These are phyloP conservation scores for Eilema griseolum DNA, from an alignment of 2,888 invertebrate genomes.

Conservation along the genomic window DNA sequence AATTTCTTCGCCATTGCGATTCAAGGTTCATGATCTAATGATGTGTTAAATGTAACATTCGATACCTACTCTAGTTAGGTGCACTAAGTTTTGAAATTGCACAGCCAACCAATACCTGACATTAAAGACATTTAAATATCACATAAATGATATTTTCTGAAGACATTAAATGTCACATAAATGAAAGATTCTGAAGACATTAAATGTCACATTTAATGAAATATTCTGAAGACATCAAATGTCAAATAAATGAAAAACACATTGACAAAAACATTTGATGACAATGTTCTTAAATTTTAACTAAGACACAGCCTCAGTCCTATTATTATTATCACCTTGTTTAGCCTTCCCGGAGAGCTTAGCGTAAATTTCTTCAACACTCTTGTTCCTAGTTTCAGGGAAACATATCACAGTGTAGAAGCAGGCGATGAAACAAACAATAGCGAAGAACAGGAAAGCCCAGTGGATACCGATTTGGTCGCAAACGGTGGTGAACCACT, in stretches of 20 bases:
- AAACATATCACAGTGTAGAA: constrained; percentile 72
- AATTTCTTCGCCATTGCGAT: no score
- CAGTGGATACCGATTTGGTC: constrained; percentile 78
- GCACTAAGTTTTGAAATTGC: not conserved
- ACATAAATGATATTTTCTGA: no score
- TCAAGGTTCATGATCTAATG: not conserved
- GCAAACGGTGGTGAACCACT: constrained; percentile 78
- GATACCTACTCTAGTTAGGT: not conserved
- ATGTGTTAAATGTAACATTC: not conserved
- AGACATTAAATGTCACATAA: no score
- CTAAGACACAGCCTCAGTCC: constrained; percentile 57
- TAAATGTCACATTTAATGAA: not conserved
- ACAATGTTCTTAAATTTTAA: not conserved
- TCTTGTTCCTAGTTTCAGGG: constrained; percentile 78
- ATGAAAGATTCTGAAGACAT: not conserved
- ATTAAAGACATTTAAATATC: constrained; percentile 5
- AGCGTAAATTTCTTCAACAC: constrained; percentile 76
- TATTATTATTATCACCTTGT: constrained; percentile 58
- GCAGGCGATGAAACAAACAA: constrained; percentile 72
- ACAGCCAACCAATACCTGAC: not conserved
- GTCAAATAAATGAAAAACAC: not conserved
- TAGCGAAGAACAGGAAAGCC: constrained; percentile 77
- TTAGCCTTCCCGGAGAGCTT: constrained; percentile 66
- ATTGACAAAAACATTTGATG: not conserved
- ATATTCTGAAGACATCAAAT: not conserved